Evolutionary conservation across 23 tunicate species (phyloP), one percentile per base, ranked within the genome.

Genomic region (Ascidia mentula): DNA sequence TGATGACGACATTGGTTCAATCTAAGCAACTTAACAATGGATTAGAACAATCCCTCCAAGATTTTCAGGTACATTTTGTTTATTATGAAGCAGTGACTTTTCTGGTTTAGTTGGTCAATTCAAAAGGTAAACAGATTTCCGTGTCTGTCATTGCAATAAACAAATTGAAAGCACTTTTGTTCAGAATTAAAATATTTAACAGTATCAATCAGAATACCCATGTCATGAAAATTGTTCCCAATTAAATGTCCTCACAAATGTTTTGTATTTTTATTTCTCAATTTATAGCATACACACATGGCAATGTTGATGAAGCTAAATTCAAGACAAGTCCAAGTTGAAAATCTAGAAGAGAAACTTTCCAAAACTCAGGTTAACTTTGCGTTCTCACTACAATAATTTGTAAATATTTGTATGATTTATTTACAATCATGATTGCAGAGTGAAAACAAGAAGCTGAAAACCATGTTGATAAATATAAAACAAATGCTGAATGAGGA

Each of bases 11-110:
- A 26, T 9, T 53, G 65, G 65, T 53, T 3, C 65, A 53, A 9
- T 53, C 65, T 20, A 53, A 53, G 24, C 65, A 53, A 20, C 65
- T 53, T 53, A 53, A 53, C 65, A 53, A 53, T 53, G 65, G 24
- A 53, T 1, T 53, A 28, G 65, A 53, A 53, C 65, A 53, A 53
- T 53, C 65, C 22, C 13, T 53, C 1, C 7, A 20, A 9, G 65
- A 53, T 9, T 3, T 9, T 1, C 65, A 53, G 65, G 65, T 53
- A 1, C 4, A 9, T 53, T 53, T n/a, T n/a, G n/a, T n/a, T n/a
- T n/a, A n/a, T n/a, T n/a, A n/a, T n/a, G n/a, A n/a, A n/a, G n/a
- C n/a, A n/a, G n/a, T n/a, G n/a, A n/a, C n/a, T n/a, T n/a, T n/a
- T n/a, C n/a, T n/a, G n/a, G n/a, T n/a, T n/a, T n/a, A n/a, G n/a